Evolutionary conservation across 2,113 vertebrate species (phyloP).

Genomic region (Myiagra hebetior): DNA sequence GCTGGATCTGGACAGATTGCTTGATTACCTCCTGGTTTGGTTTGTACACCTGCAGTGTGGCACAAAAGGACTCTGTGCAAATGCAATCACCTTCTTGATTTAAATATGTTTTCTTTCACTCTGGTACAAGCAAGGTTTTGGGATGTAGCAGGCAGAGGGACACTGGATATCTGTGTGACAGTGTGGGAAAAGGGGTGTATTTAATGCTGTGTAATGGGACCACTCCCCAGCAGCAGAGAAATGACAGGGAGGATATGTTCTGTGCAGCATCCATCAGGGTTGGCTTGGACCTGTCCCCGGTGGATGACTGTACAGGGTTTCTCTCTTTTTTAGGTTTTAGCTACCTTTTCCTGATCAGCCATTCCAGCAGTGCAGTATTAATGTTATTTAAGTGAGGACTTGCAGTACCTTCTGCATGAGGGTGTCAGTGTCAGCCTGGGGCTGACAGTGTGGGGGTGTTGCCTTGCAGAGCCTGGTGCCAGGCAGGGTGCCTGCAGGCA

Average conservation of each 20-base stretch:
- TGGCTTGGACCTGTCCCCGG: background rate
- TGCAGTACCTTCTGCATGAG: background rate
- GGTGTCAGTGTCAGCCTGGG: background rate
- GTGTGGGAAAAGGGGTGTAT: background rate
- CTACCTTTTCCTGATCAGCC: rapidly evolving
- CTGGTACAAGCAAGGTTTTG: background rate
- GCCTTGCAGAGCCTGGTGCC: rapidly evolving
- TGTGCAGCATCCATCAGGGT: background rate
- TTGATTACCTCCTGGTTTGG: background rate
- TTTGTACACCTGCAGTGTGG: background rate
- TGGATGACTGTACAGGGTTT: background rate
- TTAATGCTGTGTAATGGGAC: rapidly evolving
- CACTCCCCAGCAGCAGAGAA: background rate
- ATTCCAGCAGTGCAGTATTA: background rate
- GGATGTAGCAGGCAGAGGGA: background rate
- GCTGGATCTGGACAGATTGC: background rate
- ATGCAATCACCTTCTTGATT: background rate
- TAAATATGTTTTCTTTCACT: background rate
- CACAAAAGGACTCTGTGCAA: background rate
- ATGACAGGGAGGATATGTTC: background rate
- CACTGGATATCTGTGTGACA: background rate
- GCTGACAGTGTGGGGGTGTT: background rate
- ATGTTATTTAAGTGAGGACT: background rate
- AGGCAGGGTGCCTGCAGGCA: rapidly evolving
- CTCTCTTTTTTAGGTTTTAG: background rate